Conservation (phyloP, 2,797 vertebrate genomes). For the Okamejei kenojei region DNA sequence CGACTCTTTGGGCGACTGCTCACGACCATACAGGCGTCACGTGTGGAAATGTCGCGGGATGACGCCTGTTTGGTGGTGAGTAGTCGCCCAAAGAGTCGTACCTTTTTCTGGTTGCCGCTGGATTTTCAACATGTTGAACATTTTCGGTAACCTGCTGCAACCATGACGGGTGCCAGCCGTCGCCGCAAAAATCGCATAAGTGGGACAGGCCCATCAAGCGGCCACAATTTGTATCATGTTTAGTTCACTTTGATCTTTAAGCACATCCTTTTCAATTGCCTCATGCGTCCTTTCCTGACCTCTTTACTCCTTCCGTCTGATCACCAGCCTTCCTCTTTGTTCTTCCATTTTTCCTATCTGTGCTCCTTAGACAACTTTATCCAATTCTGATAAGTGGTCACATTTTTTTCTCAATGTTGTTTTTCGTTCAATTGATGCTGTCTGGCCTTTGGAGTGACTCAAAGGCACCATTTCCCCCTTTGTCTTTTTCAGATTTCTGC, state of each 20-base stretch:
- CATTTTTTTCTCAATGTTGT: no score
- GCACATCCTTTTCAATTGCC: background rate
- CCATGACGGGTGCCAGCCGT: no score
- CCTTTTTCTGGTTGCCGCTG: no score
- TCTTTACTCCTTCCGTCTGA: background rate
- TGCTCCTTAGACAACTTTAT: background rate
- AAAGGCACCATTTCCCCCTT: background rate
- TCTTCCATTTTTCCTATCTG: background rate
- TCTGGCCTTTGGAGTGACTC: background rate
- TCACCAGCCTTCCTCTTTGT: background rate
- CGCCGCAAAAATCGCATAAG: no score
- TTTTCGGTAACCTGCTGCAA: no score
- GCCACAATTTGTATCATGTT: background rate
- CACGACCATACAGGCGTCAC: no score
- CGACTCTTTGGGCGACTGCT: no score
- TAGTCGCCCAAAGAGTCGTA: no score
- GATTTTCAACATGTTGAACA: no score
- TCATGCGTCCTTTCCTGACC: background rate
- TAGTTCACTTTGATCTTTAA: background rate
- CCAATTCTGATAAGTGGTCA: background rate
- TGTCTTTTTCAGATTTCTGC: background rate
- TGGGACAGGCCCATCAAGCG: no score
- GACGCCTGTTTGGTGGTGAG: no score
- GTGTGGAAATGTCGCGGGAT: no score
- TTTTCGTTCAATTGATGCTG: background rate